Evolutionary conservation across 1,140 invertebrate genomes (phyloP), one percentile per base, ranked within the genome.

Genomic region (Drosophila busckii): DNA sequence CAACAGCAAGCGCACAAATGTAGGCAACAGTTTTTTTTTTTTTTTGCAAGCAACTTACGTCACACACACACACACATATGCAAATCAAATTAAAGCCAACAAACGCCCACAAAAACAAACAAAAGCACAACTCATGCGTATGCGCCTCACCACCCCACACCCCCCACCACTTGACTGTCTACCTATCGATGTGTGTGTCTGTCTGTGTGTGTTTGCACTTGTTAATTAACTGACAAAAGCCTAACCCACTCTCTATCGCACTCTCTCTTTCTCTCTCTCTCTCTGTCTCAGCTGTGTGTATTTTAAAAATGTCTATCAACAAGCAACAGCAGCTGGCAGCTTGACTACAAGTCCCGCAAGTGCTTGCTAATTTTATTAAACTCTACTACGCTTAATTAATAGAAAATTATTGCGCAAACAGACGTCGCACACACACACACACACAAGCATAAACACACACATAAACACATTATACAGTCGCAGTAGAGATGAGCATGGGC

Each of bases 301-400:
- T 48, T 12, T 65, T 65, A 60, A 60, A 38, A 60, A 65, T 60
- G 61, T 54, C 46, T 54, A 28, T 46, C 25, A 15, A 35, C 26
- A 37, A 13, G 13, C 12, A 5, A 9, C 15, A 29, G 32, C 52
- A 59, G 44, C 52, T 54, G 64, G 12, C 35, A 44, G 17, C 23
- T 22, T 22, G 16, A 45, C 29, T 31, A 26, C 41, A 26, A n/a
- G n/a, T n/a, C 46, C 64, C 59, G 59, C 68, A 80, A 78, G 63
- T 84, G 71, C 62, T 82, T 84, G 80, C 80, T 68, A 75, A 82
- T 84, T 73, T 84, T 63, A 78, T 78, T 76, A 69, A 69, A 63
- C 62, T 56, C 61, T 46, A 48, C 70, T 58, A 56, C 55, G 62
- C 70, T 76, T 84, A 85, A 85, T 85, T 84, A 84, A 84, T 84